Conservation (phyloP, 2,113 vertebrate species). For the Callionymus lyra region DNA sequence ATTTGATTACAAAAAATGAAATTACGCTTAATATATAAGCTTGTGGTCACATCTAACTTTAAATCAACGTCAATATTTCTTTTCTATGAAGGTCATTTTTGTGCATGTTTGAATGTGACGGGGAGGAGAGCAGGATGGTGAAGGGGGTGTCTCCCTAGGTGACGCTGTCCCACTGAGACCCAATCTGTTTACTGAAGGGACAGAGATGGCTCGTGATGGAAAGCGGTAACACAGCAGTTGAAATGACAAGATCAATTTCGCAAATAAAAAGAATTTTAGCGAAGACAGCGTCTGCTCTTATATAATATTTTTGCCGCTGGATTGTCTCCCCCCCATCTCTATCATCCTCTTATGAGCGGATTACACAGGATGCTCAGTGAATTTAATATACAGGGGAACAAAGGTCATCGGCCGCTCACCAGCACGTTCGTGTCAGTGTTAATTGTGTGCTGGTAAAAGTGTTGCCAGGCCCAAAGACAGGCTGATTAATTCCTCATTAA, state of each 20-base stretch:
- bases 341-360: conserved; percentile 64
- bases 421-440: conserved; percentile 14
- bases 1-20: too few relatives aligned
- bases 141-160: conserved; percentile 66
- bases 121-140: conserved; percentile 36
- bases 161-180: conserved; percentile 71
- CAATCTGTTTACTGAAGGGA: conserved; percentile 73
- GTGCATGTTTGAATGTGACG: conserved; percentile 8
- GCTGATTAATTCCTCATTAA: background rate
- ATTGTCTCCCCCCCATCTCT: conserved; percentile 16
- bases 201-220: conserved; percentile 6
- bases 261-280: conserved; percentile 8
- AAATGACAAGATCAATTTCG: conserved; percentile 9
- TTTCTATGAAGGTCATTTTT: conserved; percentile 38
- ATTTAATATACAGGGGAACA: conserved; percentile 46
- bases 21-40: too few relatives aligned
- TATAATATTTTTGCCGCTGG: conserved; percentile 47
- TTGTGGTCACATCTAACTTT: too few relatives aligned
- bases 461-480: background rate
- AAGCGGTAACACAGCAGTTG: conserved; percentile 7
- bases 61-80: too few relatives aligned
- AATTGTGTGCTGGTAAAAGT: background rate
- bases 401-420: conserved; percentile 26
- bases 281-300: conserved; percentile 35
- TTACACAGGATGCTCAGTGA: conserved; percentile 50